Conservation (phyloP, 2,797 vertebrate genomes). For the Novumbra hubbsi region DNA sequence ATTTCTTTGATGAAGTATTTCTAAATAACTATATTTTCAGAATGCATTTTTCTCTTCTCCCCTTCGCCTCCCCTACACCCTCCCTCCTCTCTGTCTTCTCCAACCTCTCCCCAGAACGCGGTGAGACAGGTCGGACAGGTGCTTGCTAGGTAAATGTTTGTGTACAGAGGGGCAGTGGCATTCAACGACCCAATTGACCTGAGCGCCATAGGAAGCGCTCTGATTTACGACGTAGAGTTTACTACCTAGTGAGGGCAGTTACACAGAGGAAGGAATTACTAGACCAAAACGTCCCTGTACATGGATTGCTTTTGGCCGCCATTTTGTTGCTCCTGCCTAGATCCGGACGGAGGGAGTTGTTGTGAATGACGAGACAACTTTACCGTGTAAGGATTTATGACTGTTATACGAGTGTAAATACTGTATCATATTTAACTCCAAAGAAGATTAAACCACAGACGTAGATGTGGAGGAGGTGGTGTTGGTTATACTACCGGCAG, state of each 20-base stretch:
- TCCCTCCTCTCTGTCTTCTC: not conserved
- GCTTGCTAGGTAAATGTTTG: constrained; percentile 69
- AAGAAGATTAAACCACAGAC: constrained; percentile 17
- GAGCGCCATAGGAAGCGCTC: constrained; percentile 36
- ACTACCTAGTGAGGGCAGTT: constrained; percentile 68
- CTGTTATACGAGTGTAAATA: constrained; percentile 21
- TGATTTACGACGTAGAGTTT: constrained; percentile 75
- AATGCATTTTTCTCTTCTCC: not conserved
- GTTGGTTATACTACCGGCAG: constrained; percentile 17
- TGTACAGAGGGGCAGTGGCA: constrained; percentile 48
- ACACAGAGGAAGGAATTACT: constrained; percentile 49
- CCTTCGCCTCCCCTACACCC: not conserved
- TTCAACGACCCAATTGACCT: constrained; percentile 45
- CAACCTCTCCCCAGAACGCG: constrained; percentile 51
- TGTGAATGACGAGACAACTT: constrained; percentile 22
- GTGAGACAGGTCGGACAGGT: constrained; percentile 16
- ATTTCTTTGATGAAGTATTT: too few species aligned
- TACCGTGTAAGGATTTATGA: constrained; percentile 49
- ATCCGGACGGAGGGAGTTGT: constrained; percentile 27
- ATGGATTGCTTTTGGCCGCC: constrained; percentile 29
- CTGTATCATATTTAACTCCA: constrained; percentile 19
- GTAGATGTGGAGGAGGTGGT: not conserved
- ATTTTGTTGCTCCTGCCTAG: constrained; percentile 36
- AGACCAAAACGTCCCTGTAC: constrained; percentile 58
- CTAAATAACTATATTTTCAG: too few species aligned